Base-by-base conservation (phyloP, 2,888 invertebrate species). In the Microplitis manilae region DNA sequence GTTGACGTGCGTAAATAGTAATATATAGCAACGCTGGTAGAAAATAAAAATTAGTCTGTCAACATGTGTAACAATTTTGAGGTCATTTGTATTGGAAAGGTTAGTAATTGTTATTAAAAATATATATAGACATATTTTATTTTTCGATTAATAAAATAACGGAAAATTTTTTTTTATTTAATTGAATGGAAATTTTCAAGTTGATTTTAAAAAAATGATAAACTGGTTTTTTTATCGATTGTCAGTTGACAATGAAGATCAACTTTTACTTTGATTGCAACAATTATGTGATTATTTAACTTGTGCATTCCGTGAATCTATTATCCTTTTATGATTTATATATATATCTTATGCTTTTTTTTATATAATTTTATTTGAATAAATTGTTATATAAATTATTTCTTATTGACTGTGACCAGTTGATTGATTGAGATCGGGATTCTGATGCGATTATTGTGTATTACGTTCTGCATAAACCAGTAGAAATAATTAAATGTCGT, bases 351-450 rank as follows among this genome's bases (percentile, higher is more conserved):
- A 30, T 50, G 2, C 50, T 9, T 50, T 50, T 50, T 50, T 8
- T 8, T 9, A 9, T 50, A 50, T 50, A 50, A 50, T 50, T 50
- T 8, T 50, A 50, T 9, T 50, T 30, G 13, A 9, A 50, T 50
- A 50, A 50, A 50, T 50, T 50, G 50, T 50, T 50, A 50, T 50
- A 50, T 50, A 50, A 50, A 50, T 50, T 50, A 50, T 30, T 38
- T 62, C 15, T 62, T 62, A 20, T 20, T 9, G 30, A 65, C 13
- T 13, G 17, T 13, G 30, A 65, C 13, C 6, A 30, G 8, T 65
- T 65, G 65, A 65, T 65, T 65, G 65, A 65, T 65, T 30, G 65
- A 65, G 38, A 65, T 65, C 65, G 20, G 65, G 65, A 65, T 50
- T 50, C 50, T 50, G 9, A 50, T 20, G 65, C 65, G 30, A 30